Evolutionary conservation across 2,888 invertebrate species (phyloP), one percentile per base, ranked within the genome.

Genomic region (Cantharis rustica): DNA sequence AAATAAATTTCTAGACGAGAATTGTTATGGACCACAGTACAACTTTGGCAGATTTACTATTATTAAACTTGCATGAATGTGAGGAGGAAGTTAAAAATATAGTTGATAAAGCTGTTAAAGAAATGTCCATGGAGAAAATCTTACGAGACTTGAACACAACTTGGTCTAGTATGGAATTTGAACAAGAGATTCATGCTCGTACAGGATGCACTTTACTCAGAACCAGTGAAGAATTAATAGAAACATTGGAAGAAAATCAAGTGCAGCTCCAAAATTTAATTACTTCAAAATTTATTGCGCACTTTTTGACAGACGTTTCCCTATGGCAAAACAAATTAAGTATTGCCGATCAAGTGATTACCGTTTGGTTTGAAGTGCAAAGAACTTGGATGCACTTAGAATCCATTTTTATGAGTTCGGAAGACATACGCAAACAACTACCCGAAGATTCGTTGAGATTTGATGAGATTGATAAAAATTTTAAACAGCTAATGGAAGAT

Each of bases 61-160:
- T 95, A 5, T 89, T 98, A 69, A 98, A 98, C 88, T 91, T 98
- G 10, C 98, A 98, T 87, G 96, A 98, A 88, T 98, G 96, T 88
- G 98, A 98, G 88, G 98, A 98, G 87, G 98, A 98, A 88, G 98
- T 97, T 0, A 96, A 97, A 85, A 97, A 96, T 87, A 98, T 98
- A 83, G 98, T 98, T 10, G 98, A 98, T 87, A 98, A 98, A 89
- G 98, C 98, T 0, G 97, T 98, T 0, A 98, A 98, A 89, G 98
- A 98, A 90, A 97, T 98, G 96, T 96, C 97, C 2, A 98, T 98
- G 98, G 98, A 98, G 88, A 98, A 98, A 87, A 94, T 95, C 73
- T 90, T 98, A 70, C 93, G 95, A 81, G 98, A 98, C 84, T 89
- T 98, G 75, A 93, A 98, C 84, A 91, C 93, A 4, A 98, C 97